Conservation (phyloP, 2,113 vertebrate species). For the Coptodon rendalli region DNA sequence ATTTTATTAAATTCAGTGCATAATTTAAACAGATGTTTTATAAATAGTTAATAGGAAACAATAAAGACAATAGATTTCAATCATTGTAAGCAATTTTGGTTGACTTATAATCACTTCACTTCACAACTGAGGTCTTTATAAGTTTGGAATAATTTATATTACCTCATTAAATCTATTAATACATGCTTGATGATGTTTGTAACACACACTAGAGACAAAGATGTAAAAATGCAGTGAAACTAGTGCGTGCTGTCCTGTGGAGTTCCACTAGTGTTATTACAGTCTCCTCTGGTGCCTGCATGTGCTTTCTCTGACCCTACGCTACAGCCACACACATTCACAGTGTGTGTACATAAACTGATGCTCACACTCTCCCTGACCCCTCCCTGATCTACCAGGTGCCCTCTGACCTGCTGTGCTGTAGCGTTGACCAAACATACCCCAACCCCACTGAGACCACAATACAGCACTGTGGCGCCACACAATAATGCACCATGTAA, state of each 20-base stretch:
- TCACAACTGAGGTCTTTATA: background rate
- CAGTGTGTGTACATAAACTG: background rate
- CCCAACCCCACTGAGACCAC: constrained; percentile 62
- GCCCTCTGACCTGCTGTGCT: constrained; percentile 54
- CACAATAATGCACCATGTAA: constrained; percentile 7
- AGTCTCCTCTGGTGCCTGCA: constrained; percentile 56
- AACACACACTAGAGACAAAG: background rate
- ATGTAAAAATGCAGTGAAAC: constrained; percentile 26
- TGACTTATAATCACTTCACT: background rate
- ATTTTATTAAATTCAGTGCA: background rate
- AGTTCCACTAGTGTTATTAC: constrained; percentile 72
- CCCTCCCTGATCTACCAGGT: constrained; percentile 42
- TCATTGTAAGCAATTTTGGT: background rate
- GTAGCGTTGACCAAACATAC: constrained; percentile 67
- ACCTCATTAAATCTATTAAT: background rate
- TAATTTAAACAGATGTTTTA: background rate
- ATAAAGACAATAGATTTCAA: background rate
- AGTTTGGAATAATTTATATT: background rate
- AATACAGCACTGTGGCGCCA: constrained; percentile 59
- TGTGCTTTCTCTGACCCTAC: constrained; percentile 68
- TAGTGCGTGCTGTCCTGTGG: constrained; percentile 35
- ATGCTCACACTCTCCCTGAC: constrained; percentile 17
- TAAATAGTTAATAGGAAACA: background rate
- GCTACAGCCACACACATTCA: constrained; percentile 8
- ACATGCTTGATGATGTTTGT: rapidly evolving